Evolutionary conservation across 2,888 invertebrate genomes (phyloP), one percentile per base, ranked within the genome.

Genomic region (Cataglyphis livida): DNA sequence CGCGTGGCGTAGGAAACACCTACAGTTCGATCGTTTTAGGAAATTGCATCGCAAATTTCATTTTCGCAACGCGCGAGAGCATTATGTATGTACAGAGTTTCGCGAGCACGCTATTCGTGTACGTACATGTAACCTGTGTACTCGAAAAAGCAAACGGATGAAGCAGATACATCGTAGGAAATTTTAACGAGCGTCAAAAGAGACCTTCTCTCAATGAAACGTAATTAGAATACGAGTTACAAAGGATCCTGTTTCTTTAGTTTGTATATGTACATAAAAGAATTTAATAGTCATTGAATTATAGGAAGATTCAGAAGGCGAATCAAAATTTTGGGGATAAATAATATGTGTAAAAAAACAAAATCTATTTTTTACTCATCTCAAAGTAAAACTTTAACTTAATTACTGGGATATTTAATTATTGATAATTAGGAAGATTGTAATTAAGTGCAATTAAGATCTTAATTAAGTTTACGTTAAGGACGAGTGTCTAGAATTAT

Each of bases 31-130:
- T 75, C 74, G 65, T 75, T 75, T 51, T 65, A 75, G 65, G 65
- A 75, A 75, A 75, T 48, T 75, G 44, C 48, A 48, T 75, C 74
- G 74, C 65, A 64, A 75, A 75, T 75, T 48, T 48, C 65, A 75
- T 65, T 75, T 65, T 75, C 35, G 74, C 74, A 75, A 75, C 32
- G 65, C 44, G 6, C 21, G 74, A 61, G 28, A 44, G n/a, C 28
- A 61, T 59, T 61, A 28, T 28, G 28, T 61, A 74, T 65, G 65
- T 65, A 35, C 32, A 21, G 35, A 44, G 44, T 64, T 75, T 48
- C 9, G 10, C 35, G 38, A 6, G 9, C 6, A 12, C 32, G 28
- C 65, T 61, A 9, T 21, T 15, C 57, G 41, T 28, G 15, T 38
- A 61, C 21, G 65, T 44, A 18, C 1, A 57, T 35, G 28, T 28